These are phyloP conservation scores for Hylaea fasciaria DNA, from an alignment of 2,888 invertebrate species.

Conservation along the genomic window DNA sequence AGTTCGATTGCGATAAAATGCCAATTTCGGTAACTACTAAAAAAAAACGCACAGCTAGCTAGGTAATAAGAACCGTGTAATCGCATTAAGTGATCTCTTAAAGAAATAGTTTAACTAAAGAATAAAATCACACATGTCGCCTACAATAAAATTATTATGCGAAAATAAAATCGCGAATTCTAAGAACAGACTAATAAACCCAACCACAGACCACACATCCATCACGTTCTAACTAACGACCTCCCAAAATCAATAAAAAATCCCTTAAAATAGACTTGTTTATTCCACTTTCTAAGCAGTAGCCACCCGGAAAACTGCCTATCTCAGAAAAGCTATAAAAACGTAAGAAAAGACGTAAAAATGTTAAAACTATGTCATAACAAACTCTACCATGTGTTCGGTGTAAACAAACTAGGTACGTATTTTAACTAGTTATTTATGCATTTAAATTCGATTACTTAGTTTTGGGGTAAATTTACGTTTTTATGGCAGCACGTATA, in stretches of 20 bases:
- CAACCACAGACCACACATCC: background rate
- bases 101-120: too few relatives aligned
- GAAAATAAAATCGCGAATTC: too few relatives aligned
- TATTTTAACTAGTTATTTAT: background rate
- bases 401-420: conserved; percentile 2
- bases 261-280: conserved; percentile 21
- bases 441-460: background rate
- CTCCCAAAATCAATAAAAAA: conserved; percentile 6
- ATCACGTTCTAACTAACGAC: conserved; percentile 2
- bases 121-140: too few relatives aligned
- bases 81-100: too few relatives aligned
- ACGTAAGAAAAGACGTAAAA: conserved; percentile 10
- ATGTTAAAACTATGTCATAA: conserved; percentile 7
- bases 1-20: too few relatives aligned
- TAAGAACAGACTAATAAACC: too few relatives aligned
- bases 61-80: too few relatives aligned
- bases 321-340: conserved; percentile 38
- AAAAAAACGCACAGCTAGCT: too few relatives aligned
- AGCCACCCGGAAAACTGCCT: conserved; percentile 36
- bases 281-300: conserved; percentile 25
- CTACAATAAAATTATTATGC: too few relatives aligned
- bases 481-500: too few relatives aligned
- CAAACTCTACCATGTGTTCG: conserved; percentile 1
- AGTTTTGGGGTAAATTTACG: background rate
- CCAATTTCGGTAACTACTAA: too few relatives aligned